phyloP scores from a whole-genome alignment of 2,888 invertebrate genomes.

The Lasioglossum morio region DNA sequence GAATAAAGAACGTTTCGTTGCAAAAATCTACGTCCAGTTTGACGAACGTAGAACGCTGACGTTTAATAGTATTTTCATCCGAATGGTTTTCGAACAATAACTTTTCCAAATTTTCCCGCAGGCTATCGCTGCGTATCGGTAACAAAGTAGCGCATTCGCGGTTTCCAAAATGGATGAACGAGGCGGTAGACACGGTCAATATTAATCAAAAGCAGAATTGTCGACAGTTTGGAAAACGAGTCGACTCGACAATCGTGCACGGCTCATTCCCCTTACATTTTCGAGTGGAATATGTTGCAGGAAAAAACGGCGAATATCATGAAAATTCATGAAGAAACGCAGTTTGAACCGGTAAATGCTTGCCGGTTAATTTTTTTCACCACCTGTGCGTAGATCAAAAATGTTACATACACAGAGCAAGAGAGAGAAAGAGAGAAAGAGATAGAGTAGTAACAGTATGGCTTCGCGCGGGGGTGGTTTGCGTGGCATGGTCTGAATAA shows the following conservation, averaged over 20 bases:
- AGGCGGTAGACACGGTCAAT: conserved; percentile 1
- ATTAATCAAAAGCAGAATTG: background rate
- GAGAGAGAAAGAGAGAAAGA: background rate
- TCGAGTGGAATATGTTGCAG: background rate
- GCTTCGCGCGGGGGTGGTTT: background rate
- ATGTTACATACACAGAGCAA: background rate
- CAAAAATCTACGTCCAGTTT: background rate
- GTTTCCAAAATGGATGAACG: background rate
- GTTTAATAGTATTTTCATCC: background rate
- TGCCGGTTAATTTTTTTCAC: conserved; percentile 3
- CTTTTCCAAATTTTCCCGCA: background rate
- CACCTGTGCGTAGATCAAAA: conserved; percentile 1
- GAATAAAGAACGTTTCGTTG: too few relatives aligned
- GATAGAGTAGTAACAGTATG: background rate
- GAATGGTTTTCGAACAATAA: background rate
- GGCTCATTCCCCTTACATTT: background rate
- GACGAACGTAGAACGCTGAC: background rate
- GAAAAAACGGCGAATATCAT: background rate
- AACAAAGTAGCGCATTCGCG: background rate
- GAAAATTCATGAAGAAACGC: background rate
- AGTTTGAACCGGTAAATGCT: conserved; percentile 4
- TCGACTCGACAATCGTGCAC: background rate
- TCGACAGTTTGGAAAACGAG: background rate
- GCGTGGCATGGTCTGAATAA: background rate
- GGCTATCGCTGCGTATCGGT: background rate